phyloP scores from a whole-genome alignment of 53 echinoderm and acorn worm species.

The Apostichopus leukothele region DNA sequence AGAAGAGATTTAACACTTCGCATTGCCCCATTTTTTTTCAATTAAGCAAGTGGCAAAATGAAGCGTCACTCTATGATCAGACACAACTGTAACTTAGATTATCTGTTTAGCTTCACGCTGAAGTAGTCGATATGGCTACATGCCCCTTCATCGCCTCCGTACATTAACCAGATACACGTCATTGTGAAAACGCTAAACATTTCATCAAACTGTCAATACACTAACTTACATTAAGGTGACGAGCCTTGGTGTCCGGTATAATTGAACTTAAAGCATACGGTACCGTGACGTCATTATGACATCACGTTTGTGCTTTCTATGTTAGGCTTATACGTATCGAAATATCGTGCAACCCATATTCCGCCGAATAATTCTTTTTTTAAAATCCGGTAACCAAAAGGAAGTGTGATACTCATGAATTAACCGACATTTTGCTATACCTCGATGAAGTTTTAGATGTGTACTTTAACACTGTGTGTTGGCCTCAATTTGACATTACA shows the following conservation, averaged over 20 bases:
- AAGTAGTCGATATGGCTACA: neutral
- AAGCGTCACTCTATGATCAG: neutral
- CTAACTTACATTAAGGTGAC: neutral
- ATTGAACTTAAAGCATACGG: neutral
- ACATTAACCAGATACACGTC: neutral
- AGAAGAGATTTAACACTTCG: neutral
- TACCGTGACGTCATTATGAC: neutral
- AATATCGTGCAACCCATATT: neutral
- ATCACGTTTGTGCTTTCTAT: neutral
- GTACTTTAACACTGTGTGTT: neutral
- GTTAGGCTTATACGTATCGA: neutral
- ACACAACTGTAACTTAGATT: neutral
- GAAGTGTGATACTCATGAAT: neutral
- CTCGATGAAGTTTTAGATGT: neutral
- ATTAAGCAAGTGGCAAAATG: neutral
- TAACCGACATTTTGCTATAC: neutral
- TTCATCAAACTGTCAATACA: neutral
- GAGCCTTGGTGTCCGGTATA: neutral
- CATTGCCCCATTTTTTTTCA: neutral
- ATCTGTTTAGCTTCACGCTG: neutral
- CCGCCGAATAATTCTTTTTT: too few relatives aligned
- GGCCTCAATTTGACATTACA: slow-evolving; percentile 3
- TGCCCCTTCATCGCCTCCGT: neutral
- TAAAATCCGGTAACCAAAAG: too few relatives aligned
- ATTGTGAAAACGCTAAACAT: neutral